Percentiles rank a stretch among this genome's conserved stretches.
These are phyloP conservation scores for Himalopsyche phryganea DNA, from an alignment of 1,140 invertebrate genomes.

Conservation along the genomic window DNA sequence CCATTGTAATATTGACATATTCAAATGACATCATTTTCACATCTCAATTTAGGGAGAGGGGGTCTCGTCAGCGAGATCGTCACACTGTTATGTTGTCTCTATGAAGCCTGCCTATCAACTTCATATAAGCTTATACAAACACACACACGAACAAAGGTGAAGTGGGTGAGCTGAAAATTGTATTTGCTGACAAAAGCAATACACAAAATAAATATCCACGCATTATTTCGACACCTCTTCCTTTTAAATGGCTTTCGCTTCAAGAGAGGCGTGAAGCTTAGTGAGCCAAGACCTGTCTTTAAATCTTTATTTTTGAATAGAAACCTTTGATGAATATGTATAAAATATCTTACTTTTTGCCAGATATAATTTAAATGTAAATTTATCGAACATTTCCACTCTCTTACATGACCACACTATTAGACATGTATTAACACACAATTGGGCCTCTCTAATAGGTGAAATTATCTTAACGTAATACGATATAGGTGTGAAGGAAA, in stretches of 20 bases:
- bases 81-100: conserved; percentile 17
- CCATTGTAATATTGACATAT: conserved; percentile 35
- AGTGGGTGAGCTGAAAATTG: conserved; percentile 33
- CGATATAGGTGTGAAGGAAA: too few species aligned
- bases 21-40: conserved; percentile 36
- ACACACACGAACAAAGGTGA: conserved; percentile 34
- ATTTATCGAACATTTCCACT: too few species aligned
- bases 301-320: background rate
- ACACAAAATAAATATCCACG: conserved; percentile 34
- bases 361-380: too few species aligned
- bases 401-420: too few species aligned
- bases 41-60: conserved; percentile 33
- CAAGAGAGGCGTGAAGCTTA: background rate
- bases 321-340: background rate
- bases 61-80: conserved; percentile 3
- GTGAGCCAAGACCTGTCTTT: too few species aligned
- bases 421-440: too few species aligned
- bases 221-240: conserved; percentile 25
- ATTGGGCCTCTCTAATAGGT: too few species aligned
- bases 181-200: conserved; percentile 36
- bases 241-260: conserved; percentile 26
- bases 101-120: conserved; percentile 25
- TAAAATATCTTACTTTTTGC: too few species aligned
- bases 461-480: too few species aligned
- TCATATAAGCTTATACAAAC: conserved; percentile 28